A percentile compares a stretch with the other conserved stretches of the same genome.
These are phyloP conservation scores for Octopus sinensis DNA, from an alignment of 1,140 invertebrate genomes.

Conservation along the genomic window DNA sequence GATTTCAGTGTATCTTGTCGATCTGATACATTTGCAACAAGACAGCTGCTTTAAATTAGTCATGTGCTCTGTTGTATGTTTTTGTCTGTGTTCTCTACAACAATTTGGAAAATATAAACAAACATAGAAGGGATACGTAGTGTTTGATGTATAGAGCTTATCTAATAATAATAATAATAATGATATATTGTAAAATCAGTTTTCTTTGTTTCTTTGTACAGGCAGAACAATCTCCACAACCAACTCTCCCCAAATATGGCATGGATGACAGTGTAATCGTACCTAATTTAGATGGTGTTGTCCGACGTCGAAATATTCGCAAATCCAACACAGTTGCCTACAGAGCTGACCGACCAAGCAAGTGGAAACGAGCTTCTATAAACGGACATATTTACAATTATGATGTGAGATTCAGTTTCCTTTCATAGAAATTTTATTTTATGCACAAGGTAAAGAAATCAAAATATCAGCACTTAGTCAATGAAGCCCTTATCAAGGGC, in stretches of 20 bases:
- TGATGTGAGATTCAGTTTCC: conserved; percentile 58
- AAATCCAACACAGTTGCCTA: conserved; percentile 67
- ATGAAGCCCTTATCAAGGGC: too few species aligned
- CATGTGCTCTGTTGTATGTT: too few species aligned
- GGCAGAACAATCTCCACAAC: conserved; percentile 17
- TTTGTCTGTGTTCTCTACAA: too few species aligned
- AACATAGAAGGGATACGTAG: too few species aligned
- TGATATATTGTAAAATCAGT: neutral
- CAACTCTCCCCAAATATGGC: conserved; percentile 25
- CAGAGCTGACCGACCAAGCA: conserved; percentile 66
- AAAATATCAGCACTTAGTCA: too few species aligned
- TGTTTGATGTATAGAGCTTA: too few species aligned
- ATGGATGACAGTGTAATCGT: conserved; percentile 45
- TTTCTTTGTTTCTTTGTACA: conserved; percentile 11
- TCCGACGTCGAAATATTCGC: conserved; percentile 37
- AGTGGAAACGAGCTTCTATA: conserved; percentile 75
- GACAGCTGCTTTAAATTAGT: too few species aligned
- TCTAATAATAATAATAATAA: too few species aligned
- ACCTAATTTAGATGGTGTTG: conserved; percentile 38
- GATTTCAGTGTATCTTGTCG: too few species aligned
- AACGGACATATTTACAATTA: conserved; percentile 86
- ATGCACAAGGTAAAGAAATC: too few species aligned
- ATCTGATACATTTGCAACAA: too few species aligned
- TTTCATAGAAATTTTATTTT: neutral
- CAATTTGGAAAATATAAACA: too few species aligned